Percentiles rank a stretch among this genome's conserved stretches.
Evolutionary conservation across 2,888 invertebrate genomes (phyloP).

Genomic region (Leucoptera coffeella): DNA sequence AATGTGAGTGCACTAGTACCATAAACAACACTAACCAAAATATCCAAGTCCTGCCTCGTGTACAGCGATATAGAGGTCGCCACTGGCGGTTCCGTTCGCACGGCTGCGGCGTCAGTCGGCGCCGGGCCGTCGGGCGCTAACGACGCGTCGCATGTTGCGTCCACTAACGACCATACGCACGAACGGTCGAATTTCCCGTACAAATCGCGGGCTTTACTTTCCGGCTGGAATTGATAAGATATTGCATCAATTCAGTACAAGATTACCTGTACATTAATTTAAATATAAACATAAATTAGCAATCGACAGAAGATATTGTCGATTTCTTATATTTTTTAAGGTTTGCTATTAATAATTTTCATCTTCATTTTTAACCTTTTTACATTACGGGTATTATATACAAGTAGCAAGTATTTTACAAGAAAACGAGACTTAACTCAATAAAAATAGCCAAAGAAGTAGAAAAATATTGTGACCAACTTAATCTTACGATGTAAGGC

Average conservation of each 20-base stretch:
- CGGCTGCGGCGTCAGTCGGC: slow-evolving; percentile 4
- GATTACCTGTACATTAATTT: no score
- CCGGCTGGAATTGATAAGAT: slow-evolving; percentile 30
- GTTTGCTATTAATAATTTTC: no score
- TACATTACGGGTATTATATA: no score
- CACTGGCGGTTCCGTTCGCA: background rate
- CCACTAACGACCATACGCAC: slow-evolving; percentile 72
- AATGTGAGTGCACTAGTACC: background rate
- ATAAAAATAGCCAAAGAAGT: no score
- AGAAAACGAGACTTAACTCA: no score
- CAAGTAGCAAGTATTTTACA: no score
- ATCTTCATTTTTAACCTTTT: no score
- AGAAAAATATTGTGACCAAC: no score
- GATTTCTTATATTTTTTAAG: background rate
- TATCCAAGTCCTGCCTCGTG: no score
- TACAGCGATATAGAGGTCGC: background rate
- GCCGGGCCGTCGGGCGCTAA: slow-evolving; percentile 9
- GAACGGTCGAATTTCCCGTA: slow-evolving; percentile 76
- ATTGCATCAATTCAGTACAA: no score
- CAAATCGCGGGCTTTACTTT: slow-evolving; percentile 56
- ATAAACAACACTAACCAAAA: no score
- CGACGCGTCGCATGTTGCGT: slow-evolving; percentile 12
- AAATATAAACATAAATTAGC: background rate
- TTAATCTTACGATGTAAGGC: background rate
- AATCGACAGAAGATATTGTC: background rate